These are phyloP conservation scores for Coryphaenoides rupestris DNA, from an alignment of 2,113 vertebrate species.

Conservation along the genomic window DNA sequence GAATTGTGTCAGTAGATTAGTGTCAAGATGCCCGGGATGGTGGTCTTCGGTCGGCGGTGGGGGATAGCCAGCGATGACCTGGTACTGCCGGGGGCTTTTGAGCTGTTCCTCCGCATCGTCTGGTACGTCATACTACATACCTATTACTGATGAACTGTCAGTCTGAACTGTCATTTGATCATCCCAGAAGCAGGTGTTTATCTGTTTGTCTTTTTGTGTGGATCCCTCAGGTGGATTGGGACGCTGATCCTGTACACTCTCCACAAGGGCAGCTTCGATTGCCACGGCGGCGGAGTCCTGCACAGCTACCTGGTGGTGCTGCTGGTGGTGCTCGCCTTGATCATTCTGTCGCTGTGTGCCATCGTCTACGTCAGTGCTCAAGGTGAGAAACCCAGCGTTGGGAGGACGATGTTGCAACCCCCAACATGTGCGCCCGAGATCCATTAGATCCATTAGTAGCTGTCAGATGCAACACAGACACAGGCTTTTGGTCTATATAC, in stretches of 20 bases:
- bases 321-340: slow-evolving; percentile 79
- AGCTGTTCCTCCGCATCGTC: slow-evolving; percentile 79
- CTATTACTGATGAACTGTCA: background rate
- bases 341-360: slow-evolving; percentile 79
- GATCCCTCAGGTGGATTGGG: slow-evolving; percentile 82
- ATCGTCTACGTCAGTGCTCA: slow-evolving; percentile 89
- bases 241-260: slow-evolving; percentile 78
- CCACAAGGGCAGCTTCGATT: slow-evolving; percentile 79
- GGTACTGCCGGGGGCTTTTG: slow-evolving; percentile 87
- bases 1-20: too few species aligned
- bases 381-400: slow-evolving; percentile 68
- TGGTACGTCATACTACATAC: slow-evolving; percentile 75
- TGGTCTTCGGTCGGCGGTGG: slow-evolving; percentile 90
- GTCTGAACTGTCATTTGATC: background rate
- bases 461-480: background rate
- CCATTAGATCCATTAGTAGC: background rate
- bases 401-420: too few species aligned
- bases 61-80: slow-evolving; percentile 91
- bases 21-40: slow-evolving; percentile 83
- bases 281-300: slow-evolving; percentile 75
- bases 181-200: background rate
- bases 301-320: slow-evolving; percentile 85
- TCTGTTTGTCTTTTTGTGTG: background rate
- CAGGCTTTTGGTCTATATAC: background rate
- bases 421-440: too few species aligned